These are phyloP conservation scores for Tolmerus cingulatus DNA, from an alignment of 2,888 invertebrate species.

Conservation along the genomic window DNA sequence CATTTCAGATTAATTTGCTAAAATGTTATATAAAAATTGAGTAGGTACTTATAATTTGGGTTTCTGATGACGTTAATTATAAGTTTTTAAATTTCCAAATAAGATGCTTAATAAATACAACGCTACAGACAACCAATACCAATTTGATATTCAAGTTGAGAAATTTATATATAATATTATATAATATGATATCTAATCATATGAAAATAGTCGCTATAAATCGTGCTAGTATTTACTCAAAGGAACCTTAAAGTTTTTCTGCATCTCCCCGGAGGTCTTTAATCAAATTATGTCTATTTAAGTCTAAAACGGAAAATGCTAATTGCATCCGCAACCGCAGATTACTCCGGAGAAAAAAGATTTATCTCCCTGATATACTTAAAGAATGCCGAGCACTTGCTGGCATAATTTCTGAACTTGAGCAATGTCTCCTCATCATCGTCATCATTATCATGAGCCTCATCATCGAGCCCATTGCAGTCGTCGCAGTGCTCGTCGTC, in stretches of 20 bases:
- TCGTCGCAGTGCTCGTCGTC: not conserved
- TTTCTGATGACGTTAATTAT: too few species aligned
- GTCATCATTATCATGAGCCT: constrained; percentile 25
- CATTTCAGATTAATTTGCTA: too few species aligned
- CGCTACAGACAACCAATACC: too few species aligned
- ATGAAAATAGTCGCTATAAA: not conserved
- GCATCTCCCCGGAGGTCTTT: not conserved
- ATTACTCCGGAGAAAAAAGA: not conserved
- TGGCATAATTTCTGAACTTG: constrained; percentile 46
- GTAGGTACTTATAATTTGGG: too few species aligned
- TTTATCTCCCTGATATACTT: not conserved
- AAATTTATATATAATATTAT: not conserved
- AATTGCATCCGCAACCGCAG: not conserved
- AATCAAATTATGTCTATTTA: not conserved
- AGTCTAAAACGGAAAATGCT: not conserved
- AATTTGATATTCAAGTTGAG: too few species aligned
- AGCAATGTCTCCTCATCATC: constrained; percentile 45
- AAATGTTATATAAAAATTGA: too few species aligned
- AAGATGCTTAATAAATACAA: too few species aligned
- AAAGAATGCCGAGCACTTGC: constrained; percentile 30
- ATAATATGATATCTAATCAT: not conserved
- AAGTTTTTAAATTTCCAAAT: too few species aligned
- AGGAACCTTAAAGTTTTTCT: not conserved
- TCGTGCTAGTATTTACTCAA: not conserved
- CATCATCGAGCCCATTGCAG: not conserved